Percentiles rank a stretch among this genome's conserved stretches.
These are phyloP conservation scores for Danionella dracula DNA, from an alignment of 2,797 vertebrate species.

Conservation along the genomic window DNA sequence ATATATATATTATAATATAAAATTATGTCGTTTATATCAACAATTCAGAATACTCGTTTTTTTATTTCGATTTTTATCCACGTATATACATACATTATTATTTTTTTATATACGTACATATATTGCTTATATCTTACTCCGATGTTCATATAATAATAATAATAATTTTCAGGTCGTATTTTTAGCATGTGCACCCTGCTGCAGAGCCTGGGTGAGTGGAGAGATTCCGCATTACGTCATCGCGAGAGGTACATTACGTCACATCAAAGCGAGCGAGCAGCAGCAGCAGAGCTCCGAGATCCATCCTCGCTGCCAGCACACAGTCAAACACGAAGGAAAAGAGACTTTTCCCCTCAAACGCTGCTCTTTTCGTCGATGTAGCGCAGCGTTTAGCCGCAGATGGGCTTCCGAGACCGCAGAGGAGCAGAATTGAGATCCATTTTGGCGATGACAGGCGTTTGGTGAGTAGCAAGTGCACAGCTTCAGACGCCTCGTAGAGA, in stretches of 20 bases:
- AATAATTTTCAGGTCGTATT: background rate
- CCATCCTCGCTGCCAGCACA: background rate
- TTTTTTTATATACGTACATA: too few species aligned
- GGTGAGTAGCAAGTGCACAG: slow-evolving; percentile 70
- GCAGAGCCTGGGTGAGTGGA: slow-evolving; percentile 32
- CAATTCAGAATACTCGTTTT: too few species aligned
- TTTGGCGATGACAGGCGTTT: slow-evolving; percentile 61
- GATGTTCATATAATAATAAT: background rate
- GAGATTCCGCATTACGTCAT: slow-evolving; percentile 79
- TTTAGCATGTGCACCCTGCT: background rate
- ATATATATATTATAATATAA: too few species aligned
- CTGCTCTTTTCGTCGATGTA: slow-evolving; percentile 28
- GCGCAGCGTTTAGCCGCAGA: slow-evolving; percentile 45
- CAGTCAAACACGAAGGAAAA: background rate
- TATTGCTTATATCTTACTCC: too few species aligned
- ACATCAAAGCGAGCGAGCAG: slow-evolving; percentile 21
- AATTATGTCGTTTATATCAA: too few species aligned
- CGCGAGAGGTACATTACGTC: slow-evolving; percentile 59
- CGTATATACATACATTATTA: too few species aligned
- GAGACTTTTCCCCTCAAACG: background rate
- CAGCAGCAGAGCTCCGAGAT: background rate
- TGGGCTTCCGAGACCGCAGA: slow-evolving; percentile 42
- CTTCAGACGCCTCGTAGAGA: slow-evolving; percentile 31
- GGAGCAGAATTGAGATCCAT: slow-evolving; percentile 48
- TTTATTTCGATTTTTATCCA: too few species aligned